Conservation (phyloP, 2,888 invertebrate genomes). For the Notocelia uddmanniana region DNA sequence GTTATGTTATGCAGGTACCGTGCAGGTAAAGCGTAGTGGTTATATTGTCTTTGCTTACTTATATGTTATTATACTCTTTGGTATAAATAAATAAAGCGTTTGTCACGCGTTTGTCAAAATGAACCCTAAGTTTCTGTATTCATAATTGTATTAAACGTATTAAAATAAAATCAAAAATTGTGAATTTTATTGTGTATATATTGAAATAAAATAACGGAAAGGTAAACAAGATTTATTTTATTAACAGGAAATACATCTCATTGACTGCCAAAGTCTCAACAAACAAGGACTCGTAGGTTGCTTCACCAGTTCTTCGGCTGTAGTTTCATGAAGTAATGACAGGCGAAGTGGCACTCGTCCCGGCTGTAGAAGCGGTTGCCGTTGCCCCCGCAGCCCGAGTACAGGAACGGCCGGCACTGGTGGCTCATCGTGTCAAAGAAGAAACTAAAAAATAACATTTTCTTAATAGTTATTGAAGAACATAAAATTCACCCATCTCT, state of each 20-base stretch:
- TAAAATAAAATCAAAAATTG: background rate
- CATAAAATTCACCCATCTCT: no score
- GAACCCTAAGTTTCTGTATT: no score
- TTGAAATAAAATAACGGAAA: background rate
- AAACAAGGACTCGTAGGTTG: background rate
- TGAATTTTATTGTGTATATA: background rate
- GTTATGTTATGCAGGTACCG: no score
- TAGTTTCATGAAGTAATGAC: constrained; percentile 47
- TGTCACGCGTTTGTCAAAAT: no score
- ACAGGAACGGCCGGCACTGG: constrained; percentile 48
- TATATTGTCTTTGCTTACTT: no score
- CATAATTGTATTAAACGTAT: no score
- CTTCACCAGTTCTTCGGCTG: constrained; percentile 16
- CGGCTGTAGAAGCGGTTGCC: constrained; percentile 51
- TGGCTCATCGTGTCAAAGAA: constrained; percentile 48
- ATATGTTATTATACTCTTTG: no score
- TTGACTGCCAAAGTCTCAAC: no score
- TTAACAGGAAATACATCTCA: background rate
- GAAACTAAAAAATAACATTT: constrained; percentile 39
- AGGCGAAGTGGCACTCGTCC: constrained; percentile 51
- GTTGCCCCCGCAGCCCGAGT: constrained; percentile 52
- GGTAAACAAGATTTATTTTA: background rate
- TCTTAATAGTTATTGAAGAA: no score
- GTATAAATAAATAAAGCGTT: no score
- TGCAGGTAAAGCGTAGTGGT: no score